phyloP scores from a whole-genome alignment of 2,888 invertebrate species.

The Strigamia transsilvanica region DNA sequence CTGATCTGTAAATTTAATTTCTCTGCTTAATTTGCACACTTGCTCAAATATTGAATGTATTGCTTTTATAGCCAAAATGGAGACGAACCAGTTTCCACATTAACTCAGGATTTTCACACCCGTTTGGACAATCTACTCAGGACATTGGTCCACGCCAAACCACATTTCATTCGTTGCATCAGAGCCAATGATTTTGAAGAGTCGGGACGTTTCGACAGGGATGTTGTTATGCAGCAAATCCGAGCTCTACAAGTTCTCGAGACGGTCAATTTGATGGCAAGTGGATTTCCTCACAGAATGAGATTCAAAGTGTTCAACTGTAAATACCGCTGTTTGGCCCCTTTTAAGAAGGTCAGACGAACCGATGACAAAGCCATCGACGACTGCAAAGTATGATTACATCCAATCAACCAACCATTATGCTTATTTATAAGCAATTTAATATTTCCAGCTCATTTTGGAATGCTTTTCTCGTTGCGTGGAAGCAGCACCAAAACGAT shows the following conservation, averaged over 20 bases:
- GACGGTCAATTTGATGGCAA: constrained; percentile 94
- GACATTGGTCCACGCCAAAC: constrained; percentile 89
- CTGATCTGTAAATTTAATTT: constrained; percentile 70
- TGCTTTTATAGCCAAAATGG: constrained; percentile 73
- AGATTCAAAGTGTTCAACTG: constrained; percentile 90
- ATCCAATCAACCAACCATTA: not conserved
- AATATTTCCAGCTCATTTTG: constrained; percentile 71
- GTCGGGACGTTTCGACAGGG: constrained; percentile 83
- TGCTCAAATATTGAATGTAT: not conserved
- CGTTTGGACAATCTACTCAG: constrained; percentile 89
- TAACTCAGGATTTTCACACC: constrained; percentile 95
- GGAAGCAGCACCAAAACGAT: constrained; percentile 61
- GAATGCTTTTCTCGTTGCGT: constrained; percentile 70
- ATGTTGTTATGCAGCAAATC: constrained; percentile 85
- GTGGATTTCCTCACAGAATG: constrained; percentile 92
- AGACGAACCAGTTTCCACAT: constrained; percentile 84
- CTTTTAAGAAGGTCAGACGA: constrained; percentile 70
- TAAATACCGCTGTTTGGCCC: constrained; percentile 83
- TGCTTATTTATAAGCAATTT: not conserved
- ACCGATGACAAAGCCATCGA: constrained; percentile 69
- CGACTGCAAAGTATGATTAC: constrained; percentile 68
- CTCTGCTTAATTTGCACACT: not conserved
- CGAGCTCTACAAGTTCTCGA: constrained; percentile 90
- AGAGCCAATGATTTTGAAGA: constrained; percentile 84
- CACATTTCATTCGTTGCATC: constrained; percentile 93